phyloP scores from a whole-genome alignment of 2,888 invertebrate genomes.

The Tortrix viridana region DNA sequence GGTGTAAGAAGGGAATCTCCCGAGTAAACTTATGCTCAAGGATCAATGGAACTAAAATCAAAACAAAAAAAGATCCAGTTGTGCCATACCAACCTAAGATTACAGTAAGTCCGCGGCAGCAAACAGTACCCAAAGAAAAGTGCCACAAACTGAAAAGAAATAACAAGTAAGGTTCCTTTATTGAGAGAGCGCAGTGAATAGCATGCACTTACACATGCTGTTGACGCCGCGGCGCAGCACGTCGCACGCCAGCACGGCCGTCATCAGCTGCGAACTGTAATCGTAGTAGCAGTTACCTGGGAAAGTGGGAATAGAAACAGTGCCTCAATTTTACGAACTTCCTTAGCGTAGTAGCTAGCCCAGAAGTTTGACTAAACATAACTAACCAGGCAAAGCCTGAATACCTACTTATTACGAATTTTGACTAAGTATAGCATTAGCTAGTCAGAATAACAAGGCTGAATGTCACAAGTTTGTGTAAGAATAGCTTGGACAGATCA shows the following conservation, averaged over 20 bases:
- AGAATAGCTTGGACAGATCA: too few relatives aligned
- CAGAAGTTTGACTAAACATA: too few relatives aligned
- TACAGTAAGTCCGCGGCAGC: conserved; percentile 30
- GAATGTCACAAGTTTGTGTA: too few relatives aligned
- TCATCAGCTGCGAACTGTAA: conserved; percentile 71
- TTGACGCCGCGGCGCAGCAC: conserved; percentile 68
- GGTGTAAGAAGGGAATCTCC: too few relatives aligned
- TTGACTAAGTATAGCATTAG: too few relatives aligned
- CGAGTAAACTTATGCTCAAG: too few relatives aligned
- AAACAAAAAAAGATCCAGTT: background rate
- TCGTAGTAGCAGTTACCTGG: conserved; percentile 75
- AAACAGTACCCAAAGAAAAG: conserved; percentile 34
- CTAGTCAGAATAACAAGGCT: too few relatives aligned
- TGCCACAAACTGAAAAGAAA: conserved; percentile 39
- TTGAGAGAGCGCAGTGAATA: background rate
- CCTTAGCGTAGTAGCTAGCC: too few relatives aligned
- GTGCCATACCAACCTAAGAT: conserved; percentile 18
- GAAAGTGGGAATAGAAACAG: conserved; percentile 39
- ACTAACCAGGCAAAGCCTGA: too few relatives aligned
- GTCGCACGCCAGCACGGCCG: conserved; percentile 72
- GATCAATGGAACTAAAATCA: background rate
- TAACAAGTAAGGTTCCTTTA: conserved; percentile 26
- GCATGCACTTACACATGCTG: conserved; percentile 67
- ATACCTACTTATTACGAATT: too few relatives aligned
- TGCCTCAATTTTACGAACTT: too few relatives aligned